These are phyloP conservation scores for Phenacoccus solenopsis DNA, from an alignment of 1,140 invertebrate genomes.

Conservation along the genomic window DNA sequence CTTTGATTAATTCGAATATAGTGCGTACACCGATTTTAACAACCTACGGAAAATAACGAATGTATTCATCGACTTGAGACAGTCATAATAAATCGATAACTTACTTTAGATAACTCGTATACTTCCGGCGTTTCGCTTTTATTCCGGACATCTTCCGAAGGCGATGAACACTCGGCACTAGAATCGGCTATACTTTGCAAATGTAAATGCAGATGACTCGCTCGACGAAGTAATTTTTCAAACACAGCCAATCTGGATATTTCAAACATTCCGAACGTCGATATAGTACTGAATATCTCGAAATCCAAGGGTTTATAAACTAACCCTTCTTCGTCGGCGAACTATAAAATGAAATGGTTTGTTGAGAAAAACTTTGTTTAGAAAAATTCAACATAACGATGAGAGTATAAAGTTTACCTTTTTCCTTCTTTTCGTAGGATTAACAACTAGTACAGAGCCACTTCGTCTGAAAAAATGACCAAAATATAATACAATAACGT, in stretches of 20 bases:
- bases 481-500: not conserved
- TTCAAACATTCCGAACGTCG: constrained; percentile 1
- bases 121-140: not conserved
- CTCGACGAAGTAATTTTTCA: constrained; percentile 5
- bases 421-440: constrained; percentile 7
- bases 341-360: not conserved
- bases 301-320: constrained; percentile 6
- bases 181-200: not conserved
- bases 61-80: not conserved
- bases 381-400: not conserved
- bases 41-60: constrained; percentile 47
- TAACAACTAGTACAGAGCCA: not conserved
- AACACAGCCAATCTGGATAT: constrained; percentile 1
- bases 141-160: not conserved
- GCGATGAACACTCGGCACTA: not conserved
- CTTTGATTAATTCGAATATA: constrained; percentile 81
- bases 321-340: constrained; percentile 6
- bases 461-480: not conserved
- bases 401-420: constrained; percentile 4
- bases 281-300: not conserved
- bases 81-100: not conserved
- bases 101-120: not conserved
- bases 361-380: too few species aligned
- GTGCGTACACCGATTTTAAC: constrained; percentile 81
- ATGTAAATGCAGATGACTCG: not conserved